phyloP scores from a whole-genome alignment of 2,888 invertebrate species.

The Folsomia manolachei region DNA sequence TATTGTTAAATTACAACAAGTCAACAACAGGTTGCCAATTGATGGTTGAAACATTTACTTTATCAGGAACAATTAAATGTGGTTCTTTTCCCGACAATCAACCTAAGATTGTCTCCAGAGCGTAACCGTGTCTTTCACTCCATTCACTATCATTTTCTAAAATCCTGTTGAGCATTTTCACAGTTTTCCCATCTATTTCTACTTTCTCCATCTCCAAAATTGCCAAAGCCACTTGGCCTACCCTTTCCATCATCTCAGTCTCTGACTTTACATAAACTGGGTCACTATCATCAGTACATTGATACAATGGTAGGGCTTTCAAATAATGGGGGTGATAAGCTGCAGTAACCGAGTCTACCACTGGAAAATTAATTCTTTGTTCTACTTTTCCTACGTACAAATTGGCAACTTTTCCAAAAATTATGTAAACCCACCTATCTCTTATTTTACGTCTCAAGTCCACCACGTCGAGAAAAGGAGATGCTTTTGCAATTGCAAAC shows the following conservation, averaged over 20 bases:
- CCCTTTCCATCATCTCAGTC: not conserved
- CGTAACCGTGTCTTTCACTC: not conserved
- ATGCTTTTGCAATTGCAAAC: not conserved
- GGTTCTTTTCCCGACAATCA: not conserved
- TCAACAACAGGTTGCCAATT: not conserved
- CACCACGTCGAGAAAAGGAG: not conserved
- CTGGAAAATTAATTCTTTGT: not conserved
- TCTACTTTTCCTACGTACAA: not conserved
- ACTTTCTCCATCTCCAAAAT: not conserved
- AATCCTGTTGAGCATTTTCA: not conserved
- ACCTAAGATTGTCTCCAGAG: not conserved
- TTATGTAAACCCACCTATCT: not conserved
- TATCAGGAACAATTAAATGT: not conserved
- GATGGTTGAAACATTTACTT: not conserved
- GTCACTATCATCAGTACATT: not conserved
- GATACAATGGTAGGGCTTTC: not conserved
- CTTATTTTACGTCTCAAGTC: not conserved
- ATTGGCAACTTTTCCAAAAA: not conserved
- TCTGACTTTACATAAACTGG: not conserved
- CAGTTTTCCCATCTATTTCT: not conserved
- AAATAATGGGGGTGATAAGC: not conserved
- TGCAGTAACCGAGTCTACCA: not conserved
- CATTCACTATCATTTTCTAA: not conserved
- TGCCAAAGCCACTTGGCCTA: not conserved
- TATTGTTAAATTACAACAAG: too few relatives aligned